These are phyloP conservation scores for Ctenicera cuprea DNA, from an alignment of 2,888 invertebrate species.

Conservation along the genomic window DNA sequence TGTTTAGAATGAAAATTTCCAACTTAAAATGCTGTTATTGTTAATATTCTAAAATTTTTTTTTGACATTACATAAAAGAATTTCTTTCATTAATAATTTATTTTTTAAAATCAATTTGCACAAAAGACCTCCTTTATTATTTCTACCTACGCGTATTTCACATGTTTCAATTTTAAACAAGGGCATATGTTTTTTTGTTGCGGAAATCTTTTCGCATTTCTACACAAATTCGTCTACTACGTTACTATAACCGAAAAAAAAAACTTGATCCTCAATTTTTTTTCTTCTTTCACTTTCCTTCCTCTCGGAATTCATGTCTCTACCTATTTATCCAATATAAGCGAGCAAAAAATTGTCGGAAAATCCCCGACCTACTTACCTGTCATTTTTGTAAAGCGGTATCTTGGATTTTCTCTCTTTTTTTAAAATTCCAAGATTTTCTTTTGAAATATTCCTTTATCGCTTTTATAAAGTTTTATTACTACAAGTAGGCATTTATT, in stretches of 20 bases:
- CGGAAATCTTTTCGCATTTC: background rate
- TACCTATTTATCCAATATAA: conserved; percentile 8
- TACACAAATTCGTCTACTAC: background rate
- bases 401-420: conserved; percentile 4
- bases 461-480: conserved; percentile 4
- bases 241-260: conserved; percentile 1
- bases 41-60: no score
- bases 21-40: no score
- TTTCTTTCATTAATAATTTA: no score
- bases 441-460: no score
- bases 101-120: no score
- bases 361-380: conserved; percentile 8
- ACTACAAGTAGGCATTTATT: background rate
- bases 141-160: no score
- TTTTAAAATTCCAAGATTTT: conserved; percentile 1
- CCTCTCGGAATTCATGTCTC: conserved; percentile 3
- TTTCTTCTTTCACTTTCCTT: conserved; percentile 19
- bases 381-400: conserved; percentile 8
- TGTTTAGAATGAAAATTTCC: no score
- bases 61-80: no score
- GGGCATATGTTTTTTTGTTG: no score
- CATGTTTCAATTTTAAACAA: no score
- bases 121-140: no score
- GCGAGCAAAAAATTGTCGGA: conserved; percentile 6
- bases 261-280: background rate